Base-by-base conservation (phyloP, 2,888 invertebrate species). In the Drosophila kanekoi region DNA sequence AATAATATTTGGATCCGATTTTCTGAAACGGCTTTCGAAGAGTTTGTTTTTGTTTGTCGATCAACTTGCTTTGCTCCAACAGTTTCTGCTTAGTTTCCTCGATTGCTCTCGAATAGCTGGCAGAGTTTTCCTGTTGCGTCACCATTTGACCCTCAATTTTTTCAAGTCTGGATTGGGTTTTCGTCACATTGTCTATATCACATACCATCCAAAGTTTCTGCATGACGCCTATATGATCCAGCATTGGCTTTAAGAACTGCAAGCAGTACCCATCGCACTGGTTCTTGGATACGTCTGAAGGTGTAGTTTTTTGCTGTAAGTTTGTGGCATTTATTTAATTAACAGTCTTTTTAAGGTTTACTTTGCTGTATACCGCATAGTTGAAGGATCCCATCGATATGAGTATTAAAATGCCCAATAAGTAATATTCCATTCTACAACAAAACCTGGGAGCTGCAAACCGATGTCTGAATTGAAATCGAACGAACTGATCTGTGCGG, bases 201-300 rank as follows among this genome's bases (percentile, higher is more conserved):
- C 69, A 69, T 2, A 6, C 51, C 10, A 23, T 20, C 69, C 37
- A 67, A 9, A 37, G 35, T 14, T 41, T 37, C 6, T 61, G 54
- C 47, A 67, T 41, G 0, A 32, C 4, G 0, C 10, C 5, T 0
- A 68, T 52, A 10, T 69, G 69, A 0, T 69, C 69, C 51, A 69
- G 9, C 56, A 68, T 43, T 18, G 70, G 69, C 18, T 48, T 52
- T 1, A 70, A 9, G 5, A 44, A 44, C 38, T 68, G 53, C 4
- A 44, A 49, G 35, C 70, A 70, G 11, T 61, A 62, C 1, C 18
- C 38, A 40, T 40, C 62, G 13, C 69, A 62, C 9, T n/a, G 13
- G 2, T 18, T 45, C 5, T 23, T 44, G 1, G 2, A 6, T 2
- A 20, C 11, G 8, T 1, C 6, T 8, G 11, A 6, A 0, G 18